These are phyloP conservation scores for Lepidochitona cinerea DNA, from an alignment of 2,888 invertebrate species.

Conservation along the genomic window DNA sequence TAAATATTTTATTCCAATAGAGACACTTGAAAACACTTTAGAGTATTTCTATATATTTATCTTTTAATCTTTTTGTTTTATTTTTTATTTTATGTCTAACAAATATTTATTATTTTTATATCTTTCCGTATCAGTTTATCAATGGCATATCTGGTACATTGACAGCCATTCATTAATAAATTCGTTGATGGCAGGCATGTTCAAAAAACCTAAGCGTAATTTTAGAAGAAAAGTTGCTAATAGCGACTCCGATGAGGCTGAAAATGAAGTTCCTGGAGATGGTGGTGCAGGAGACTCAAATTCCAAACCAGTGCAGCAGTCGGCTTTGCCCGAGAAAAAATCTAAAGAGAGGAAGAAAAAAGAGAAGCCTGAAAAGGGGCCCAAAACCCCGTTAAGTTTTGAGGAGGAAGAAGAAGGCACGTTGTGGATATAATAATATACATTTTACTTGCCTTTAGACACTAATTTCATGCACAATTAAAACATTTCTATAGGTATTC, in stretches of 20 bases:
- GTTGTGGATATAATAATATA: neutral
- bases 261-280: slow-evolving; percentile 35
- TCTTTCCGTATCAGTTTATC: too few relatives aligned
- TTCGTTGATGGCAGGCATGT: slow-evolving; percentile 78
- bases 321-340: neutral
- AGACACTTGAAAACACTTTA: too few relatives aligned
- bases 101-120: too few relatives aligned
- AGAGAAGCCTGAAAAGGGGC: neutral
- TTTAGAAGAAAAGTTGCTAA: slow-evolving; percentile 74
- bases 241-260: slow-evolving; percentile 66
- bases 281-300: neutral
- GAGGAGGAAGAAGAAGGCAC: neutral
- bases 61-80: too few relatives aligned
- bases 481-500: too few relatives aligned
- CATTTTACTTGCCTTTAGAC: neutral
- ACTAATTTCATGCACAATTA: too few relatives aligned
- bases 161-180: too few relatives aligned
- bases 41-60: too few relatives aligned
- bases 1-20: too few relatives aligned
- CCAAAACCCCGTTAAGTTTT: neutral
- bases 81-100: too few relatives aligned
- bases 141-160: too few relatives aligned
- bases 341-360: slow-evolving; percentile 6
- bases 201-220: slow-evolving; percentile 89
- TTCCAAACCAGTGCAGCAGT: neutral